Conservation (phyloP, 2,113 vertebrate species). For the Phoenicopterus ruber region DNA sequence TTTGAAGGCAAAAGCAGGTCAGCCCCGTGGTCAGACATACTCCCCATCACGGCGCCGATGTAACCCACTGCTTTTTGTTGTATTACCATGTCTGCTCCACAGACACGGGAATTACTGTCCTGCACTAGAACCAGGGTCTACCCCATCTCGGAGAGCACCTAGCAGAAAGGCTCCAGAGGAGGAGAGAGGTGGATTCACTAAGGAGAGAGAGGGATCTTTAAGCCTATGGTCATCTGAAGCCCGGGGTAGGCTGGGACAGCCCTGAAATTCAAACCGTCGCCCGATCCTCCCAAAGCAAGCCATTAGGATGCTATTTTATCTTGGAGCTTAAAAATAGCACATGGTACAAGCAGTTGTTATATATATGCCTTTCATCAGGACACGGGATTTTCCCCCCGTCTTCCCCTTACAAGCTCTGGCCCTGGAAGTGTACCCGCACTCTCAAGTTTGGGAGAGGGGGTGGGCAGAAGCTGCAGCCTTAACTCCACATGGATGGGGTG, state of each 20-base stretch:
- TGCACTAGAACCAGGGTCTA: background rate
- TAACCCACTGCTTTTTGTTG: background rate
- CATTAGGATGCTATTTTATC: constrained; percentile 43
- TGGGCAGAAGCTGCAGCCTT: background rate
- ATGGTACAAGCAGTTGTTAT: background rate
- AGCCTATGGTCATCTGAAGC: background rate
- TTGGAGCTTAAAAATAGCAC: constrained; percentile 40
- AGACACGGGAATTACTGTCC: background rate
- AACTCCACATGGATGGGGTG: background rate
- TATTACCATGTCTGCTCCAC: background rate
- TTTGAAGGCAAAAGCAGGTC: background rate
- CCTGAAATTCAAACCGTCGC: background rate
- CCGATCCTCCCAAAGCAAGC: background rate
- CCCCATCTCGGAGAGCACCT: rapidly evolving
- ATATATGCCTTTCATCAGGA: background rate
- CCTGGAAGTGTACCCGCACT: background rate
- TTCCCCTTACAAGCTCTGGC: background rate
- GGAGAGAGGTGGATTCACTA: background rate
- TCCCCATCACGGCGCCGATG: rapidly evolving
- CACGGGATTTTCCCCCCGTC: background rate
- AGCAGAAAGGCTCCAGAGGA: background rate
- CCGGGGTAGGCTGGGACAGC: background rate
- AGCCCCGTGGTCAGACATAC: background rate
- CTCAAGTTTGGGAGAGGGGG: background rate
- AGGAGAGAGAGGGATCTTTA: background rate